Evolutionary conservation across 2,888 invertebrate genomes (phyloP), one percentile per base, ranked within the genome.

Genomic region (Microplitis deprimator): DNA sequence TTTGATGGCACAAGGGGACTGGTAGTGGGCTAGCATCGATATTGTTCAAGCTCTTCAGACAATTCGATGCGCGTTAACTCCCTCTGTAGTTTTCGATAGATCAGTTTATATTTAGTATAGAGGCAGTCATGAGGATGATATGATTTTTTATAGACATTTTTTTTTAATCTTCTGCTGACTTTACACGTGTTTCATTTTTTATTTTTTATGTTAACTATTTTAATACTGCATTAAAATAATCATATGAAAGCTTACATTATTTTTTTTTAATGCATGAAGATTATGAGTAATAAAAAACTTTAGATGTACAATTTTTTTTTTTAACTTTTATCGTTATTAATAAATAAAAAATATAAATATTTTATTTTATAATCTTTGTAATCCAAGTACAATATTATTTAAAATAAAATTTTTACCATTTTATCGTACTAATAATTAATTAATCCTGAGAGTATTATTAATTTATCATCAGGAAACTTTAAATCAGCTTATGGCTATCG

Each of bases 1-100:
- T 85, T 74, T 79, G 82, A 81, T 83, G 84, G 81, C 82, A 84
- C 84, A 85, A 83, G 81, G 84, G 85, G 86, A 83, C 80, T 78
- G 74, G 72, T 75, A 76, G 77, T 75, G 64, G 59, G 73, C 69
- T 73, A 50, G 10, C 50, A 50, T 4, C 73, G 81, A 87, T 86
- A 87, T 84, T 86, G 86, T 85, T 84, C 7, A 67, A 84, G 86
- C 86, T 85, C 85, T 86, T 83, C 81, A 73, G 83, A 79, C 87
- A 85, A 88, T 88, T 88, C 87, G 88, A 86, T 86, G 79, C 87
- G 84, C 87, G 85, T 88, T 88, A 86, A 81, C 81, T 74, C 59
- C 60, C 71, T 50, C 13, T 70, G 41, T 29, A 29, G 29, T 17
- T 65, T 70, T 67, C 50, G 60, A 71, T 67, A 38, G 39, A 29